Evolutionary conservation across 2,113 vertebrate species (phyloP).

Genomic region (Ceyx melanurus): DNA sequence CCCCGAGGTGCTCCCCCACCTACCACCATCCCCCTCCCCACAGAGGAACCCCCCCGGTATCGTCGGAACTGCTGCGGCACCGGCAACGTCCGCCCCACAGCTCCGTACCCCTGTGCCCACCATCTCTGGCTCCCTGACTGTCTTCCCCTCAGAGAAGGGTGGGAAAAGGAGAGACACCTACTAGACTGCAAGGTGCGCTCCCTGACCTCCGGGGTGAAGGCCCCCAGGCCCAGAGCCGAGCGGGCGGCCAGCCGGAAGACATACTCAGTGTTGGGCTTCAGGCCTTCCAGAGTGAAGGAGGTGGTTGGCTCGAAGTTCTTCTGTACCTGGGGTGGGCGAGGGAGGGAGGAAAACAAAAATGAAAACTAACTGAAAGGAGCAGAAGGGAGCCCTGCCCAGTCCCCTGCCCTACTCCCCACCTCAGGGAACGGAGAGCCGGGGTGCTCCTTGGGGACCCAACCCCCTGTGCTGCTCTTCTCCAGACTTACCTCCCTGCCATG

Average conservation of each 20-base stretch:
- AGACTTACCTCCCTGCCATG: constrained; percentile 80
- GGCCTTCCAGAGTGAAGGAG: constrained; percentile 86
- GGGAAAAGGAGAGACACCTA: constrained; percentile 85
- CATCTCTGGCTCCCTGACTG: constrained; percentile 44
- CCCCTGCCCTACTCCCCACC: background rate
- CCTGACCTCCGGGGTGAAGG: constrained; percentile 91
- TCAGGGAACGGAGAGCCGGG: fast-evolving
- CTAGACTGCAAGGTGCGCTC: constrained; percentile 97
- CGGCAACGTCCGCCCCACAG: background rate
- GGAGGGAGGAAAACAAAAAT: background rate
- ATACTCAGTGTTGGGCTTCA: constrained; percentile 94
- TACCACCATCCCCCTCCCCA: fast-evolving
- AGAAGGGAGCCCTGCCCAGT: background rate
- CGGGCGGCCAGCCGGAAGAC: constrained; percentile 92
- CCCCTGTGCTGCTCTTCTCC: background rate
- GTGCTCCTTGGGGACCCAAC: background rate
- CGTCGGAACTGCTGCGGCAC: fast-evolving
- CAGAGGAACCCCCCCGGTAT: fast-evolving
- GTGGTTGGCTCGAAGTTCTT: constrained; percentile 87
- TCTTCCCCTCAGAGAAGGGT: constrained; percentile 57
- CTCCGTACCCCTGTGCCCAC: constrained; percentile 35
- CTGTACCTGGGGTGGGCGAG: constrained; percentile 76
- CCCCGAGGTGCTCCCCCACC: background rate
- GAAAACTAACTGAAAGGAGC: background rate
- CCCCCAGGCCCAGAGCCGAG: constrained; percentile 92